A percentile compares a stretch with the other conserved stretches of the same genome.
Conservation (phyloP, 2,113 vertebrate species). For the Corythaixoides concolor region DNA sequence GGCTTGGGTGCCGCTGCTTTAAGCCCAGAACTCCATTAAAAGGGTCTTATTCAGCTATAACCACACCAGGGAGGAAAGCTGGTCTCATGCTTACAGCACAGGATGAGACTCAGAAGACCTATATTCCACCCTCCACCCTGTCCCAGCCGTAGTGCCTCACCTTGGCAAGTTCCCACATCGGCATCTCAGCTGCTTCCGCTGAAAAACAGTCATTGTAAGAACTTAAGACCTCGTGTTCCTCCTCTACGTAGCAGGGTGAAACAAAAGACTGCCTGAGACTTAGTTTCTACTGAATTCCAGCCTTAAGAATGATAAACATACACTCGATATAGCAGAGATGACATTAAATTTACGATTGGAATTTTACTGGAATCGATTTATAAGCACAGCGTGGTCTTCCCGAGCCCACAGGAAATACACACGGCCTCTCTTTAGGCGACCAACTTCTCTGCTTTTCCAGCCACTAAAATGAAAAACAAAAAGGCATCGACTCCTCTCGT, state of each 20-base stretch:
- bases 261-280: not conserved
- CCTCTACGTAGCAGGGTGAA: rapidly evolving
- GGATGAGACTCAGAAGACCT: not conserved
- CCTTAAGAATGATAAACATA: rapidly evolving
- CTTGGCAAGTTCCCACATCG: not conserved
- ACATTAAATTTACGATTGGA: rapidly evolving
- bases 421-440: rapidly evolving
- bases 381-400: not conserved
- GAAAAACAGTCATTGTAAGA: not conserved
- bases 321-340: not conserved
- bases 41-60: not conserved
- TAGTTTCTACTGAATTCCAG: not conserved
- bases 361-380: rapidly evolving
- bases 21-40: not conserved
- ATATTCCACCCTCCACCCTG: not conserved
- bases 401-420: not conserved
- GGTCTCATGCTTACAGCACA: not conserved
- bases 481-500: not conserved
- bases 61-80: not conserved
- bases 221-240: rapidly evolving
- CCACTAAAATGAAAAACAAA: not conserved
- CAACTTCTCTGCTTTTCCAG: not conserved
- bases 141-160: not conserved
- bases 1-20: conserved; percentile 36
- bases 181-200: not conserved